phyloP scores from a whole-genome alignment of 1,140 invertebrate species.

The Macrocentrus cingulum region DNA sequence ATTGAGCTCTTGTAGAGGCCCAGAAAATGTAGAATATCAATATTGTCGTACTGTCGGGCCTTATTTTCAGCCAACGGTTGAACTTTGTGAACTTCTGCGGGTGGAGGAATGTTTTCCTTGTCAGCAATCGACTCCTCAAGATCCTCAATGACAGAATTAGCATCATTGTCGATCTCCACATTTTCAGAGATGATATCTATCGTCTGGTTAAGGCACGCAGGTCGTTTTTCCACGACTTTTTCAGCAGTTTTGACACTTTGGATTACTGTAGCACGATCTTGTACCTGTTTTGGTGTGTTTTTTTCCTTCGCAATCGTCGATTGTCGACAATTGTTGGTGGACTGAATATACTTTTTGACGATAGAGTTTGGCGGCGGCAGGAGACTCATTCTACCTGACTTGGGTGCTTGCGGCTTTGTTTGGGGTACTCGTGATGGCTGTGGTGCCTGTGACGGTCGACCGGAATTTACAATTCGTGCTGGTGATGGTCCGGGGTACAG shows the following conservation, averaged over 20 bases:
- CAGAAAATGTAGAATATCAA: not conserved
- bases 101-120: constrained; percentile 12
- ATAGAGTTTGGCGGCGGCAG: constrained; percentile 13
- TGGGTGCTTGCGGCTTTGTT: not conserved
- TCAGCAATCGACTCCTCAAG: constrained; percentile 4
- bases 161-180: not conserved
- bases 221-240: too few relatives aligned
- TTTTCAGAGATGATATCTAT: not conserved
- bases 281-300: not conserved
- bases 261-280: not conserved
- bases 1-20: not conserved
- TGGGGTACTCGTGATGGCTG: not conserved
- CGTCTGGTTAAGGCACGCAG: not conserved
- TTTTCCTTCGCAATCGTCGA: not conserved
- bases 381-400: not conserved
- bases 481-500: not conserved
- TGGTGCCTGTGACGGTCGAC: too few relatives aligned
- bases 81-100: not conserved
- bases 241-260: not conserved
- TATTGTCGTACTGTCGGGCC: not conserved
- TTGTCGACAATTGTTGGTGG: too few relatives aligned
- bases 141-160: not conserved
- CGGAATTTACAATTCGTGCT: too few relatives aligned
- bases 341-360: not conserved
- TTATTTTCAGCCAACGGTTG: not conserved